Conservation (phyloP, 1,140 invertebrate species). For the Drosophila obscura region DNA sequence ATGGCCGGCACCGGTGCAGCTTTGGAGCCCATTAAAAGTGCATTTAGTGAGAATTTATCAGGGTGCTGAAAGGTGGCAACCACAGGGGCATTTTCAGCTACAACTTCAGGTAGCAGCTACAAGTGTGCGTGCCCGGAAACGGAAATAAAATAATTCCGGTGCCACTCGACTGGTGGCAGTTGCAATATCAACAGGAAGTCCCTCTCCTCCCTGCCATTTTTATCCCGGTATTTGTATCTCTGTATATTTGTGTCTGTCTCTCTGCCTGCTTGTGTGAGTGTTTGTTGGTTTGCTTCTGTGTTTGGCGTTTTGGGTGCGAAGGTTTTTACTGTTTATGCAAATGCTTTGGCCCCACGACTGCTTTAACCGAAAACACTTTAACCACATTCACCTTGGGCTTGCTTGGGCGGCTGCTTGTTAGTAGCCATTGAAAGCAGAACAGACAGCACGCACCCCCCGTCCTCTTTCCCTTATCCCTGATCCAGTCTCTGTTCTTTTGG, state of each 20-base stretch:
- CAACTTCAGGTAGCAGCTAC: slow-evolving; percentile 32
- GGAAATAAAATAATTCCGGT: slow-evolving; percentile 77
- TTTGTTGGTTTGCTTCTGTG: slow-evolving; percentile 39
- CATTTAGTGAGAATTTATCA: slow-evolving; percentile 78
- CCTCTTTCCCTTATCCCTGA: slow-evolving; percentile 1
- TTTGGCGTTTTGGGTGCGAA: slow-evolving; percentile 45
- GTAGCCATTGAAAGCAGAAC: slow-evolving; percentile 72
- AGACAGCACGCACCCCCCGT: slow-evolving; percentile 29
- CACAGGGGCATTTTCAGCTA: slow-evolving; percentile 69
- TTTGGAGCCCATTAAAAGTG: slow-evolving; percentile 68
- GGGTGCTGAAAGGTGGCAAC: slow-evolving; percentile 64
- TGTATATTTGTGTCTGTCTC: slow-evolving; percentile 13
- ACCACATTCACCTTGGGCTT: slow-evolving; percentile 79
- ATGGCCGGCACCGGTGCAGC: background rate
- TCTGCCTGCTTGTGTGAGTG: slow-evolving; percentile 30
- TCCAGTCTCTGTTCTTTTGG: slow-evolving; percentile 4
- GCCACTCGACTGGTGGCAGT: slow-evolving; percentile 50
- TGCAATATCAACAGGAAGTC: slow-evolving; percentile 56
- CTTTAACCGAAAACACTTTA: slow-evolving; percentile 80
- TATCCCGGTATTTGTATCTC: slow-evolving; percentile 16
- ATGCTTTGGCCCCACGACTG: slow-evolving; percentile 65
- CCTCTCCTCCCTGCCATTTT: slow-evolving; percentile 11
- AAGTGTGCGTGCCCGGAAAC: slow-evolving; percentile 71
- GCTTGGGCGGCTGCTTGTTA: slow-evolving; percentile 77
- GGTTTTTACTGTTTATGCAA: slow-evolving; percentile 70